Percentiles rank a stretch among this genome's conserved stretches.
Conservation (phyloP, 2,888 invertebrate species). For the Campoplex nolae region DNA sequence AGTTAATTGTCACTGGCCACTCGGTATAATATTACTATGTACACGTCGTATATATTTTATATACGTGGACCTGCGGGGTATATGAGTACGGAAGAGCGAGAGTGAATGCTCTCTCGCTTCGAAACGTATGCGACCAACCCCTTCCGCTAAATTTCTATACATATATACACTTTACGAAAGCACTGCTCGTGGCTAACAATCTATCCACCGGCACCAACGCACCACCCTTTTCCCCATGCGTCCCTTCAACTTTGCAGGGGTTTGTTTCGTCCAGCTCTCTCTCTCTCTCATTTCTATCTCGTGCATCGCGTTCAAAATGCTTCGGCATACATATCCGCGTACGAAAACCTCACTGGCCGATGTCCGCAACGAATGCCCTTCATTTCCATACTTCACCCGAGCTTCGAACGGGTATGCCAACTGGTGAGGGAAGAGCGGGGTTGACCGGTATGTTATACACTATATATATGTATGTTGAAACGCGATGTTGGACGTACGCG, state of each 20-base stretch:
- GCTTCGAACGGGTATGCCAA: conserved; percentile 45
- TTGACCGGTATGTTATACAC: conserved; percentile 5
- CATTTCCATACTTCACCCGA: conserved; percentile 83
- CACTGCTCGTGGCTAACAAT: conserved; percentile 65
- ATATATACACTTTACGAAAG: conserved; percentile 30
- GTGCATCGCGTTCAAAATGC: conserved; percentile 51
- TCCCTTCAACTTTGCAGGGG: conserved; percentile 52
- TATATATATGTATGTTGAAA: neutral
- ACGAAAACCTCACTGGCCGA: conserved; percentile 65
- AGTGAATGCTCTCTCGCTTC: conserved; percentile 22
- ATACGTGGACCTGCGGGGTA: conserved; percentile 29
- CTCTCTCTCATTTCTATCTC: conserved; percentile 70
- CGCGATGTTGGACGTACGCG: conserved; percentile 46
- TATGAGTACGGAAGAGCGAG: conserved; percentile 49
- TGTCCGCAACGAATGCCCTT: conserved; percentile 83
- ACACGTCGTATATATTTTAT: conserved; percentile 23
- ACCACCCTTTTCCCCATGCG: conserved; percentile 37
- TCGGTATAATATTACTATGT: conserved; percentile 61
- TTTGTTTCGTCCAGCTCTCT: conserved; percentile 68
- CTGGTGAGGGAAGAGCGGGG: neutral
- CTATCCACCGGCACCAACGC: conserved; percentile 59
- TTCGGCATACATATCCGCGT: conserved; percentile 42
- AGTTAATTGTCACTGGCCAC: conserved; percentile 81
- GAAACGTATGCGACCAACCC: conserved; percentile 40
- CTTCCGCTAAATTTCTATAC: neutral